Evolutionary conservation across 2,113 vertebrate genomes (phyloP).

Genomic region (Sphyrna mokarran): DNA sequence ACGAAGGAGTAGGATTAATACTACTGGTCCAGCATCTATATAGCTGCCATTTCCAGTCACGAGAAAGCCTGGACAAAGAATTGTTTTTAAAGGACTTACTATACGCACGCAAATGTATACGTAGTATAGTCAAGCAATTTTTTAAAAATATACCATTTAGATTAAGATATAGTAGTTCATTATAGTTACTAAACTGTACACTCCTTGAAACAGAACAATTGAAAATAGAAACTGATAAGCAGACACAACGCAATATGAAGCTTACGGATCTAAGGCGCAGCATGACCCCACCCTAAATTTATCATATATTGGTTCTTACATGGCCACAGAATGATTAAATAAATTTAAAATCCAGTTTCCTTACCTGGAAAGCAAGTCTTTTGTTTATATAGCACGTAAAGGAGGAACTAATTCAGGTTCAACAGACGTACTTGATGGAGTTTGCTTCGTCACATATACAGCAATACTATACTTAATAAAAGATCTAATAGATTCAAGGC

Average conservation of each 20-base stretch:
- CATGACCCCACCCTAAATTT: conserved; percentile 29
- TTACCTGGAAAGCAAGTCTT: conserved; percentile 4
- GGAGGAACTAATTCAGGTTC: background rate
- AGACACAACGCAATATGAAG: conserved; percentile 5
- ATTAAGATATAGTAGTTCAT: background rate
- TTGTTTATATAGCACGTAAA: background rate
- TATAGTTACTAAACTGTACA: conserved; percentile 6
- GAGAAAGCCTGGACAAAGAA: conserved; percentile 1
- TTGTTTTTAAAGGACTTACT: conserved; percentile 10
- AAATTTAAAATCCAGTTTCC: conserved; percentile 1
- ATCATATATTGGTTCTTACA: background rate
- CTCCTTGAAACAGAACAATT: conserved; percentile 31
- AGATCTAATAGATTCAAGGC: background rate
- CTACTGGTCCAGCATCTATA: conserved; percentile 28
- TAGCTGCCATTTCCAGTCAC: conserved; percentile 29
- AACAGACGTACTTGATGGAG: background rate
- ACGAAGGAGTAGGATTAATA: background rate
- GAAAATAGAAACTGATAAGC: conserved; percentile 33
- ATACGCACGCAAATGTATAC: background rate
- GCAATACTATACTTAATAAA: conserved; percentile 11
- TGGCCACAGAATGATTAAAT: background rate
- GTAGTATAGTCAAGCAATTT: background rate
- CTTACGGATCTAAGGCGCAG: conserved; percentile 19
- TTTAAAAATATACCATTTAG: background rate
- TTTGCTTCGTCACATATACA: background rate